These are phyloP conservation scores for Cerceris rybyensis DNA, from an alignment of 2,888 invertebrate species.

Conservation along the genomic window DNA sequence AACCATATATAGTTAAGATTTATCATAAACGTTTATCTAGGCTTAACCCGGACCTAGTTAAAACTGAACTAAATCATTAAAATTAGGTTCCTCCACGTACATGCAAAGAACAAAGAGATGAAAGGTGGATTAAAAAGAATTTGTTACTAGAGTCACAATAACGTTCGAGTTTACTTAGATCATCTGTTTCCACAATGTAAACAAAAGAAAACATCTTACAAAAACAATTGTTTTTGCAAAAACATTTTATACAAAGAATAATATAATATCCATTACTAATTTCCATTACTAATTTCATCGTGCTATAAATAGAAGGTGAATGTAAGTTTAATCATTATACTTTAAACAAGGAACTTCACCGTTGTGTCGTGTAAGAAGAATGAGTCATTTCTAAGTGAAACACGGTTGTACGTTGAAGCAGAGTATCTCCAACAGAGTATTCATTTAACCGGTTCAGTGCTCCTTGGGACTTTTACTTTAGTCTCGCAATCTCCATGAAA, in stretches of 20 bases:
- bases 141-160: too few species aligned
- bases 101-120: too few species aligned
- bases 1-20: constrained; percentile 7
- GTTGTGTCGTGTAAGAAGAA: constrained; percentile 15
- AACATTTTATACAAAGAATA: not conserved
- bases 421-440: constrained; percentile 26
- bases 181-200: too few species aligned
- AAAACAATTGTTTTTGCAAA: not conserved
- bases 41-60: too few species aligned
- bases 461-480: constrained; percentile 51
- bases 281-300: too few species aligned
- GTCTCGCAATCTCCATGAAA: constrained; percentile 18
- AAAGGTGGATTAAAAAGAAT: too few species aligned
- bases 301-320: not conserved
- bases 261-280: too few species aligned
- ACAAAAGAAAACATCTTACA: too few species aligned
- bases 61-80: too few species aligned
- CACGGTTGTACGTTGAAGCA: constrained; percentile 26
- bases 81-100: too few species aligned
- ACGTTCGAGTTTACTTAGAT: too few species aligned
- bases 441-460: constrained; percentile 50
- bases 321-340: constrained; percentile 15
- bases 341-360: constrained; percentile 34
- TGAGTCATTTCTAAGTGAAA: constrained; percentile 54
- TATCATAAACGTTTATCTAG: constrained; percentile 4